Evolutionary conservation across 2,888 invertebrate genomes (phyloP).

Genomic region (Helicoverpa assulta): DNA sequence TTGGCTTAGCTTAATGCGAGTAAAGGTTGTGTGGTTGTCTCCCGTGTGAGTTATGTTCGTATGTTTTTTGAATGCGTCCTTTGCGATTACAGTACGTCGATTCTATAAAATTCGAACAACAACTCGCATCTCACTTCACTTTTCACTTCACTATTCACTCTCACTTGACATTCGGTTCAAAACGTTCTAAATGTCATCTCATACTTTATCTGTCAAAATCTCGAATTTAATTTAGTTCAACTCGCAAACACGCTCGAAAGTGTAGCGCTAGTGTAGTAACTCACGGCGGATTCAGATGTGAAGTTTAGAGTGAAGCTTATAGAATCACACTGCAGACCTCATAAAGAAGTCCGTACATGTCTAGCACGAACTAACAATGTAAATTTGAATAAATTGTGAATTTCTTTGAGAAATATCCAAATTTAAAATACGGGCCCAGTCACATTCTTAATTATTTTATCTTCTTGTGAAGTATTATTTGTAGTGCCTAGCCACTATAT

Average conservation of each 20-base stretch:
- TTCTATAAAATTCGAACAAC: too few relatives aligned
- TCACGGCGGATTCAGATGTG: too few relatives aligned
- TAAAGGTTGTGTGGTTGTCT: constrained; percentile 28
- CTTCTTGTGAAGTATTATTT: background rate
- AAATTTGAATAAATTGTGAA: background rate
- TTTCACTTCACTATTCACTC: too few relatives aligned
- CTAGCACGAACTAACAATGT: constrained; percentile 9
- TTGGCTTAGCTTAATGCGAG: constrained; percentile 31
- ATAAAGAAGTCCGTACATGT: constrained; percentile 24
- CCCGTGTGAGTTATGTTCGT: constrained; percentile 31
- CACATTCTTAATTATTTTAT: background rate
- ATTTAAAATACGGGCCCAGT: background rate
- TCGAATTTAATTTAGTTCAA: too few relatives aligned
- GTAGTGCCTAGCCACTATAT: background rate
- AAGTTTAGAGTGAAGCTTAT: too few relatives aligned
- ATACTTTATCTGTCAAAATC: too few relatives aligned
- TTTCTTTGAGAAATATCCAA: constrained; percentile 10
- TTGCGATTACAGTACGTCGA: constrained; percentile 30
- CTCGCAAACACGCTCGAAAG: too few relatives aligned
- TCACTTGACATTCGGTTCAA: too few relatives aligned
- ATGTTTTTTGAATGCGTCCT: constrained; percentile 17
- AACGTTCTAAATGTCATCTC: too few relatives aligned
- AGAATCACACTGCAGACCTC: too few relatives aligned
- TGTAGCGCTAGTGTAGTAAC: too few relatives aligned
- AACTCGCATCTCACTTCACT: too few relatives aligned